These are phyloP conservation scores for Drosophila recens DNA, from an alignment of 2,888 invertebrate genomes.

Conservation along the genomic window DNA sequence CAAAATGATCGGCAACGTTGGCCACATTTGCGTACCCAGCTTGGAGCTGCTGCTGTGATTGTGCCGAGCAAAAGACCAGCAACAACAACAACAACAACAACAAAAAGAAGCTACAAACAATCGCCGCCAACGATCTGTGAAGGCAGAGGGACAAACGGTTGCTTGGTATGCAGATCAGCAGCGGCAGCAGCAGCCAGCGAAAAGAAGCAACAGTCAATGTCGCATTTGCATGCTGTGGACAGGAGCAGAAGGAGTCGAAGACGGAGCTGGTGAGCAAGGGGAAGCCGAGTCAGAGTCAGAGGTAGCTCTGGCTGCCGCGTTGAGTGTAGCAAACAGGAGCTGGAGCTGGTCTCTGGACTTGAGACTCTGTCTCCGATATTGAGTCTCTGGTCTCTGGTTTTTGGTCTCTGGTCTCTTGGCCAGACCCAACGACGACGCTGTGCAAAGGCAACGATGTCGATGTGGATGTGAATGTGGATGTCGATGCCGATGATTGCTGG, in stretches of 20 bases:
- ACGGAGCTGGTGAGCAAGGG: background rate
- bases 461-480: slow-evolving; percentile 24
- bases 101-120: slow-evolving; percentile 75
- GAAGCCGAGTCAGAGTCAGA: slow-evolving; percentile 3
- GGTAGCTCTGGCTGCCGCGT: slow-evolving; percentile 24
- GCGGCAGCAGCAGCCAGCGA: slow-evolving; percentile 20
- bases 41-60: slow-evolving; percentile 48
- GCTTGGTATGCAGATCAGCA: slow-evolving; percentile 80
- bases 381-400: slow-evolving; percentile 6
- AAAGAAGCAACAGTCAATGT: slow-evolving; percentile 39
- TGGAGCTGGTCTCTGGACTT: slow-evolving; percentile 28
- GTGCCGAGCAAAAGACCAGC: slow-evolving; percentile 6
- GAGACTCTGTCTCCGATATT: slow-evolving; percentile 16
- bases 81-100: slow-evolving; percentile 12
- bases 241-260: background rate
- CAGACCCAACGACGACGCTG: slow-evolving; percentile 77
- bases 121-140: slow-evolving; percentile 79
- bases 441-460: slow-evolving; percentile 23
- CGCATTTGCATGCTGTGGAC: slow-evolving; percentile 70
- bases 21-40: slow-evolving; percentile 73
- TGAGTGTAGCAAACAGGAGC: slow-evolving; percentile 65
- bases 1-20: slow-evolving; percentile 77
- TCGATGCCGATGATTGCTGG: slow-evolving; percentile 75
- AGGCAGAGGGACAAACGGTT: slow-evolving; percentile 43
- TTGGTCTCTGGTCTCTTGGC: slow-evolving; percentile 22